Conservation (phyloP, 2,888 invertebrate species). For the Drosophila infuscata region DNA sequence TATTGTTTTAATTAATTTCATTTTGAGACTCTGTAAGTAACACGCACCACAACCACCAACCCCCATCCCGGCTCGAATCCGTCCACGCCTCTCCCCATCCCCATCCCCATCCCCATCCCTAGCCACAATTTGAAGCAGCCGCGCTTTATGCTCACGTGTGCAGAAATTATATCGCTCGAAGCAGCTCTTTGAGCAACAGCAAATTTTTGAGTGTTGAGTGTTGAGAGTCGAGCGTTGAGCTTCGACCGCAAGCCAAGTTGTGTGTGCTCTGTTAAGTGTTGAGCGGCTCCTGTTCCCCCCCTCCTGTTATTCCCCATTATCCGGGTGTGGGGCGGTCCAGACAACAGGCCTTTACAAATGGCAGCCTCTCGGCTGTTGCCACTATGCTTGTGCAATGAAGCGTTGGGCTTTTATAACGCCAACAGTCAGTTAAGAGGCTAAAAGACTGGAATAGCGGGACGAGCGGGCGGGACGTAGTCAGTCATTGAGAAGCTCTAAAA, state of each 20-base stretch:
- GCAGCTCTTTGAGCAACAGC: constrained; percentile 47
- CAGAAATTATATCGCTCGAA: constrained; percentile 59
- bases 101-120: constrained; percentile 3
- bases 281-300: constrained; percentile 30
- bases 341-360: constrained; percentile 57
- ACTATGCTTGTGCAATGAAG: constrained; percentile 78
- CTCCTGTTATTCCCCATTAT: background rate
- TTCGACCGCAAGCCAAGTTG: constrained; percentile 66
- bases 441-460: constrained; percentile 10
- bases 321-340: background rate
- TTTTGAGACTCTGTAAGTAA: constrained; percentile 57
- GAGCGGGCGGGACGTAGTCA: constrained; percentile 20
- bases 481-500: constrained; percentile 71
- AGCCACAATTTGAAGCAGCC: background rate
- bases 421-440: constrained; percentile 68
- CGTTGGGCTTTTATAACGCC: constrained; percentile 78
- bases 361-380: constrained; percentile 36
- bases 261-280: constrained; percentile 63
- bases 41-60: constrained; percentile 31
- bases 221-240: constrained; percentile 19
- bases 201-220: constrained; percentile 51
- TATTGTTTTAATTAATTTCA: constrained; percentile 75
- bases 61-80: background rate
- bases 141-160: constrained; percentile 63
- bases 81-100: background rate